These are phyloP conservation scores for Drosophila micromelanica DNA, from an alignment of 1,140 invertebrate species.

Conservation along the genomic window DNA sequence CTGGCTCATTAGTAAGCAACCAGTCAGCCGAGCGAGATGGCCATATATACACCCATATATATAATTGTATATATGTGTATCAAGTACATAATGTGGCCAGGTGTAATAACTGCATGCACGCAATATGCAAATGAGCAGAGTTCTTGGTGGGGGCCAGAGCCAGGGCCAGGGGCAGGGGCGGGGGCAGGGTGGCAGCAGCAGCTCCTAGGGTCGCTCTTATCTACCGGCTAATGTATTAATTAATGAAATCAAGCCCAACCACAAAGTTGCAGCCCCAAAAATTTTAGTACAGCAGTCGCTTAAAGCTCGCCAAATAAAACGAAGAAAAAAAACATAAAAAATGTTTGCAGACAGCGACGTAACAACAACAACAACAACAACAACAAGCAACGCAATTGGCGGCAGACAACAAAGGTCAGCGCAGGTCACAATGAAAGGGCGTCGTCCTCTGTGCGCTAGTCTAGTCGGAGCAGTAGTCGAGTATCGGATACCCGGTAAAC, in stretches of 20 bases:
- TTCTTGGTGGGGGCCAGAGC: no score
- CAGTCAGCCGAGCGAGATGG: conserved; percentile 31
- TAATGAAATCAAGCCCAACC: conserved; percentile 58
- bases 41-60: conserved; percentile 24
- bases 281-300: conserved; percentile 42
- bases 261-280: conserved; percentile 50
- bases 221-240: conserved; percentile 61
- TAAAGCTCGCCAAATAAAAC: conserved; percentile 51
- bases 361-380: conserved; percentile 51
- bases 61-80: not conserved
- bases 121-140: conserved; percentile 43
- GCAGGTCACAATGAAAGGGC: conserved; percentile 84
- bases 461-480: conserved; percentile 29
- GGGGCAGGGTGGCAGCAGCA: not conserved
- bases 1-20: conserved; percentile 47
- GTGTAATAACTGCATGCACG: conserved; percentile 52
- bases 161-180: no score
- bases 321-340: conserved; percentile 38
- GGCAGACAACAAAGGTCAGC: conserved; percentile 84
- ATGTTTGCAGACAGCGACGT: conserved; percentile 56
- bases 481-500: conserved; percentile 35
- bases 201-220: conserved; percentile 44
- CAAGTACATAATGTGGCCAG: conserved; percentile 32
- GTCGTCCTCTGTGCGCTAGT: conserved; percentile 72
- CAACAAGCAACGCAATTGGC: conserved; percentile 55